Evolutionary conservation across 1,140 invertebrate genomes (phyloP).

Genomic region (Drosophila mayri): DNA sequence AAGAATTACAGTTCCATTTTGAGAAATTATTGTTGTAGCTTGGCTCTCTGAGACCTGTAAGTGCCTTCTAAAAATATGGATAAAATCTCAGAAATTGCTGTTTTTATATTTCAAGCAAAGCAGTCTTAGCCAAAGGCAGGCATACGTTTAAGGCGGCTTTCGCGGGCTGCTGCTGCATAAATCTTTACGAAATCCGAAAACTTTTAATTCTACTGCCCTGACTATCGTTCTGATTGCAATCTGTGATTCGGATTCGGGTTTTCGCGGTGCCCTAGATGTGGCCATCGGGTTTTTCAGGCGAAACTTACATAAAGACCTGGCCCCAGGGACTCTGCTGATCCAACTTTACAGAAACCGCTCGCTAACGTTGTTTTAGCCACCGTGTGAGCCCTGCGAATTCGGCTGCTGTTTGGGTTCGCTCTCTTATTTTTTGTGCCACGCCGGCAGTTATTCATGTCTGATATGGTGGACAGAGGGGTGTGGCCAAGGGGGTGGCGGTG

Average conservation of each 20-base stretch:
- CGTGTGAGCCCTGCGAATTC: constrained; percentile 19
- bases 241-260: constrained; percentile 1
- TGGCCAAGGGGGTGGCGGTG: not conserved
- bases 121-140: not conserved
- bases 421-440: constrained; percentile 14
- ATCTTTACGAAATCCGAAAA: constrained; percentile 15
- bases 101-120: not conserved
- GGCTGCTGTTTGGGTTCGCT: constrained; percentile 10
- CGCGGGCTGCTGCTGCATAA: constrained; percentile 4
- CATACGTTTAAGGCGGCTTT: not conserved
- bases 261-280: constrained; percentile 1
- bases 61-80: not conserved
- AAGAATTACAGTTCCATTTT: not conserved
- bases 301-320: constrained; percentile 31
- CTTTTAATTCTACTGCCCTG: constrained; percentile 21
- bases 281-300: not conserved
- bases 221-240: constrained; percentile 33
- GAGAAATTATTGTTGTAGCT: not conserved
- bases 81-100: not conserved
- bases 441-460: constrained; percentile 24
- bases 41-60: not conserved
- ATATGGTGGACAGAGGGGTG: not conserved
- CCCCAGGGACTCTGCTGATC: constrained; percentile 9
- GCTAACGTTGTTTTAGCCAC: constrained; percentile 18
- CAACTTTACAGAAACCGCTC: constrained; percentile 15